A percentile compares a stretch with the other conserved stretches of the same genome.
Evolutionary conservation across 2,797 vertebrate species (phyloP).

Genomic region (Erpetoichthys calabaricus): DNA sequence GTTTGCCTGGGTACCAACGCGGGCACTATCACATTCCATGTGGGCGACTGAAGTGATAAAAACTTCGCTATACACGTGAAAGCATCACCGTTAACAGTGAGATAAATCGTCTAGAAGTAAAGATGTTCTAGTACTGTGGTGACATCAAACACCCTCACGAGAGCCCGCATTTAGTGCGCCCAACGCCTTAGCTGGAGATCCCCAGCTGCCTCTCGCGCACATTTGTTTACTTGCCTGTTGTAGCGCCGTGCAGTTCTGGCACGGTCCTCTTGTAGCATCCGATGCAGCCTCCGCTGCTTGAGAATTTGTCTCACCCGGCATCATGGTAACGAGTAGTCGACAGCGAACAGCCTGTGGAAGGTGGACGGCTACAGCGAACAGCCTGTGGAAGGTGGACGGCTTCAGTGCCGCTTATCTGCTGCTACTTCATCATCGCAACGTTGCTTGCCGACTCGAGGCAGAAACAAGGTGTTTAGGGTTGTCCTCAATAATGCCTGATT

Average conservation of each 20-base stretch:
- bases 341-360: not conserved
- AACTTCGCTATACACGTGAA: too few species aligned
- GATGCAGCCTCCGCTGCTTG: constrained; percentile 50
- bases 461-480: constrained; percentile 23
- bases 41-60: too few species aligned
- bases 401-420: constrained; percentile 15
- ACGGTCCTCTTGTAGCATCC: constrained; percentile 50
- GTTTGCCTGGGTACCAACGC: too few species aligned
- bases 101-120: too few species aligned
- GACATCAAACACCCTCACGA: too few species aligned
- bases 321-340: constrained; percentile 50
- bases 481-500: constrained; percentile 15
- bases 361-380: constrained; percentile 14
- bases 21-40: too few species aligned
- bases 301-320: constrained; percentile 75
- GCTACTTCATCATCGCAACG: not conserved
- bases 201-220: too few species aligned
- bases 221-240: constrained; percentile 37
- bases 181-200: too few species aligned
- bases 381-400: constrained; percentile 5
- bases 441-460: too few species aligned
- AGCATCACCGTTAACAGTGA: too few species aligned
- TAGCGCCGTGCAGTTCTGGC: constrained; percentile 64
- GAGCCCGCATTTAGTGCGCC: too few species aligned
- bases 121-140: too few species aligned